Percentiles rank a stretch among this genome's conserved stretches.
Conservation (phyloP, 53 echinoderm and acorn worm genomes). For the Paelopatides confundens region DNA sequence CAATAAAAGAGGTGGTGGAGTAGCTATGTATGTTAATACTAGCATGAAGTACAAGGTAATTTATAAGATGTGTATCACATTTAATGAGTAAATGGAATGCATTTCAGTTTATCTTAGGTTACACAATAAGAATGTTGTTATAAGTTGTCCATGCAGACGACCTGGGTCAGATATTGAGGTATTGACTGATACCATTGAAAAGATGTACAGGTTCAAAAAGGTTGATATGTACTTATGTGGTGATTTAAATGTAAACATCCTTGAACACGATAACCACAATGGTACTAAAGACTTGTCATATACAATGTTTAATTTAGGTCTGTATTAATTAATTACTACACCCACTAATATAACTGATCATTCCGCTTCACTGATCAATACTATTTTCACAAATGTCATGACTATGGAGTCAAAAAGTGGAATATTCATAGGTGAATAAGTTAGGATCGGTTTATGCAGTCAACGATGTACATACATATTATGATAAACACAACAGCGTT, state of each 20-base stretch:
- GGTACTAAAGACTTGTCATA: background rate
- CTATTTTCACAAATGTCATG: slow-evolving; percentile 26
- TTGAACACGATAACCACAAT: background rate
- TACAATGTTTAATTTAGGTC: background rate
- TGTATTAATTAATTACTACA: slow-evolving; percentile 1
- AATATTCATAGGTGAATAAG: slow-evolving; percentile 18
- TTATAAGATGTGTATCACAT: slow-evolving; percentile 20
- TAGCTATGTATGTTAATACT: slow-evolving; percentile 29
- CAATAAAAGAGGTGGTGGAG: slow-evolving; percentile 20
- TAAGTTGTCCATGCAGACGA: slow-evolving; percentile 8
- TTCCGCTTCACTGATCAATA: slow-evolving; percentile 14
- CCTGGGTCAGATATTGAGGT: background rate
- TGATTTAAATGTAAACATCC: background rate
- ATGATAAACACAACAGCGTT: too few relatives aligned
- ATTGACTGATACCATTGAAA: background rate
- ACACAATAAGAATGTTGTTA: slow-evolving; percentile 14
- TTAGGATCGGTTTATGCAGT: too few relatives aligned
- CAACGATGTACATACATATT: too few relatives aligned
- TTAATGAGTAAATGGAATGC: background rate
- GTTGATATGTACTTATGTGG: too few relatives aligned
- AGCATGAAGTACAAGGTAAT: slow-evolving; percentile 13
- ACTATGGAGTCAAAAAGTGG: background rate
- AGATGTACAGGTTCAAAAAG: background rate
- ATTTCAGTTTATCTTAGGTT: background rate
- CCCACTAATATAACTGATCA: too few relatives aligned